phyloP scores from a whole-genome alignment of 2,888 invertebrate species.

The Prosopocoilus inquinatus region DNA sequence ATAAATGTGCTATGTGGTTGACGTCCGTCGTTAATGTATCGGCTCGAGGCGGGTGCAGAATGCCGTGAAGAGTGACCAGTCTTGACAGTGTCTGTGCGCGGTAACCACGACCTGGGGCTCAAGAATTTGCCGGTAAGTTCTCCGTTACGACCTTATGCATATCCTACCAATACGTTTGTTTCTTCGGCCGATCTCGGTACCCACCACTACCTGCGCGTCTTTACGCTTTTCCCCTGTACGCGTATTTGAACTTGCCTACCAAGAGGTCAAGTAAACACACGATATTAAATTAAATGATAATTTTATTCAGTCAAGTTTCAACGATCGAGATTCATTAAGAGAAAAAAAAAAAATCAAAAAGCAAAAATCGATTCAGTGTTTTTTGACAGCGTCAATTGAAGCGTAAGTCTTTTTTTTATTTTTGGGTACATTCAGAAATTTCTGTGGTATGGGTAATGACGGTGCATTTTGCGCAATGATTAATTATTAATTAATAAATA shows the following conservation, averaged over 20 bases:
- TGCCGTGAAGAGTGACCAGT: slow-evolving; percentile 17
- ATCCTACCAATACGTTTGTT: slow-evolving; percentile 8
- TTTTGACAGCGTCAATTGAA: background rate
- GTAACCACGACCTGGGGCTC: slow-evolving; percentile 3
- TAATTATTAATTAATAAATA: too few relatives aligned
- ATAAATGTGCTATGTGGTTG: slow-evolving; percentile 27
- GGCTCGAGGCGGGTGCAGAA: slow-evolving; percentile 6
- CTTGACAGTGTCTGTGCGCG: slow-evolving; percentile 10
- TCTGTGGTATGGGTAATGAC: too few relatives aligned
- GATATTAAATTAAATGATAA: slow-evolving; percentile 20
- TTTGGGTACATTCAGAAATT: too few relatives aligned
- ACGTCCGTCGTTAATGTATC: background rate
- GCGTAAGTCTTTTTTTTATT: background rate
- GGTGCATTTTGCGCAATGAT: too few relatives aligned
- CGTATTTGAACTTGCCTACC: slow-evolving; percentile 23
- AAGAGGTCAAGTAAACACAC: slow-evolving; percentile 21
- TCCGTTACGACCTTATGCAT: slow-evolving; percentile 3
- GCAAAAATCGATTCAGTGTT: background rate
- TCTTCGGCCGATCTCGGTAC: slow-evolving; percentile 1
- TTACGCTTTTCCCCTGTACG: slow-evolving; percentile 11
- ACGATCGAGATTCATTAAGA: background rate
- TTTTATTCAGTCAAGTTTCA: slow-evolving; percentile 7
- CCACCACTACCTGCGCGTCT: slow-evolving; percentile 5
- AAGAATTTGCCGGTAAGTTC: slow-evolving; percentile 3
- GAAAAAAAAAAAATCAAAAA: background rate